These are phyloP conservation scores for Bubalus kerabau DNA, from an alignment of 2,113 vertebrate species.

Conservation along the genomic window DNA sequence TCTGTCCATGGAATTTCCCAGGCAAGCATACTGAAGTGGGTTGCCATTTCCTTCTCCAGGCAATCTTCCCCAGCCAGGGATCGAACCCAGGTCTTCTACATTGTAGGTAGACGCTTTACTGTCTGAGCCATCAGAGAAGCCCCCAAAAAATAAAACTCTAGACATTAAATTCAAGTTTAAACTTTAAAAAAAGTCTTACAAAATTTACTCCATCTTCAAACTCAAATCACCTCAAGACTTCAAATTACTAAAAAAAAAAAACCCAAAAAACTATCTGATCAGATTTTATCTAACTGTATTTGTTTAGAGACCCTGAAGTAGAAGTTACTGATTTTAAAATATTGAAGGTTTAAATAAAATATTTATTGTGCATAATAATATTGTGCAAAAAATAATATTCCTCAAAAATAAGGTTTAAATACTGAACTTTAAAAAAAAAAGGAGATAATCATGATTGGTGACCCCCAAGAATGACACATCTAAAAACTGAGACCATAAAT, in stretches of 20 bases:
- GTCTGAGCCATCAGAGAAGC: not conserved
- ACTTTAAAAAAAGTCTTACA: not conserved
- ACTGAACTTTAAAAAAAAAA: conserved; percentile 22
- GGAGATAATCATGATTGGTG: not conserved
- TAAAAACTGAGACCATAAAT: not conserved
- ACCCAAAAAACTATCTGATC: not conserved
- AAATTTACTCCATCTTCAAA: not conserved
- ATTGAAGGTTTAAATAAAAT: not conserved
- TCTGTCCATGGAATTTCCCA: not conserved
- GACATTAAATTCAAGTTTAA: conserved; percentile 31
- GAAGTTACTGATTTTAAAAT: conserved; percentile 2
- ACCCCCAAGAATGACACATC: not conserved
- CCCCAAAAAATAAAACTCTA: not conserved
- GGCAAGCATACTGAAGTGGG: not conserved
- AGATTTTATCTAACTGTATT: conserved; percentile 54
- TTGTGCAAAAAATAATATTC: not conserved
- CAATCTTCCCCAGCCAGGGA: not conserved
- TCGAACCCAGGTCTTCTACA: not conserved
- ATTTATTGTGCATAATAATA: not conserved
- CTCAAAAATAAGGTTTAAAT: not conserved
- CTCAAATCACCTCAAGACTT: not conserved
- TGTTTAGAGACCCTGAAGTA: not conserved
- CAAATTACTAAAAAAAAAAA: not conserved
- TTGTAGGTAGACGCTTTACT: not conserved
- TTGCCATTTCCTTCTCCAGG: not conserved